phyloP scores from a whole-genome alignment of 2,113 vertebrate species.

The Origma solitaria region DNA sequence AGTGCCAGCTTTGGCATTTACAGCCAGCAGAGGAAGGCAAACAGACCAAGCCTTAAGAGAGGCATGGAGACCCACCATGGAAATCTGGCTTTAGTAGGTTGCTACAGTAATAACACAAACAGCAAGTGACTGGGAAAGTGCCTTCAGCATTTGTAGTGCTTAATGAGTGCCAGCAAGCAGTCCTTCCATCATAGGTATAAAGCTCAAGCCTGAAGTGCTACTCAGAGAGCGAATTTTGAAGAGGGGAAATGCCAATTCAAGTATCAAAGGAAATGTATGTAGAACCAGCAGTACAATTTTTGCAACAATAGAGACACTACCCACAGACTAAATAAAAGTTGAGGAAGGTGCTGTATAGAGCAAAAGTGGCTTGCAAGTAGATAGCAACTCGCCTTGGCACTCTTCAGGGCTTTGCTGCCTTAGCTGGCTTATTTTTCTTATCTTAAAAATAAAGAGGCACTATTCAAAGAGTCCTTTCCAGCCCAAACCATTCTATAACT shows the following conservation, averaged over 20 bases:
- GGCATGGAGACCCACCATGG: not conserved
- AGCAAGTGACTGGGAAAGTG: not conserved
- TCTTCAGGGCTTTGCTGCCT: not conserved
- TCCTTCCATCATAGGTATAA: not conserved
- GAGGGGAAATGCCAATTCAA: not conserved
- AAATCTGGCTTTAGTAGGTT: not conserved
- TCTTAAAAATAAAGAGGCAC: not conserved
- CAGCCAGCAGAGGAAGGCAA: not conserved
- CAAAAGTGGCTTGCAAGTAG: not conserved
- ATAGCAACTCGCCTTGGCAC: accelerated
- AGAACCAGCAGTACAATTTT: not conserved
- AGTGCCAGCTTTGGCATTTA: not conserved
- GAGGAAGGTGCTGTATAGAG: not conserved
- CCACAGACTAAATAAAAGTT: not conserved
- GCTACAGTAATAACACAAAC: slow-evolving; percentile 21
- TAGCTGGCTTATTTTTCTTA: not conserved
- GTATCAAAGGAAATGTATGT: not conserved
- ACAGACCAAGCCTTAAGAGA: not conserved
- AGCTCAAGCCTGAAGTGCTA: not conserved
- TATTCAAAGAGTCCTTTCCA: not conserved
- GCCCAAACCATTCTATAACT: not conserved
- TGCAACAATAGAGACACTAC: not conserved
- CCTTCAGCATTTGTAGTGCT: not conserved
- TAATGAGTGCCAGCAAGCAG: not conserved
- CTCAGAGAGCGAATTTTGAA: not conserved